Percentiles rank a stretch among this genome's conserved stretches.
Evolutionary conservation across 2,888 invertebrate species (phyloP).

Genomic region (Melanostoma scalare): DNA sequence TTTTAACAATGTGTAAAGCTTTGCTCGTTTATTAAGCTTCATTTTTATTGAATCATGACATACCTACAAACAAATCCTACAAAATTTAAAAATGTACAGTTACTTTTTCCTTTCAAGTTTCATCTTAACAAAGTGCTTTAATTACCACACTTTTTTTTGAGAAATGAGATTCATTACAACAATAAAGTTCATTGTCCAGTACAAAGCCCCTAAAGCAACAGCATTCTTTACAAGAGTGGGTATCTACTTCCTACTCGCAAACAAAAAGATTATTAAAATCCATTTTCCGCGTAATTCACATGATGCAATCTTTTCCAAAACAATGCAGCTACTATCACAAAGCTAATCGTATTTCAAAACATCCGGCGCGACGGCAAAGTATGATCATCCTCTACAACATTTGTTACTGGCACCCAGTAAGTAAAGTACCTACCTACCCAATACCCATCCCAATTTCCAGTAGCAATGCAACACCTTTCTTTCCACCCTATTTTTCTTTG

Average conservation of each 20-base stretch:
- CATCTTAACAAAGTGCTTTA: too few species aligned
- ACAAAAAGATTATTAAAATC: conserved; percentile 34
- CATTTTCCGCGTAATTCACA: conserved; percentile 42
- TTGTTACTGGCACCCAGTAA: background rate
- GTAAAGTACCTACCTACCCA: background rate
- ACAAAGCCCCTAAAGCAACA: background rate
- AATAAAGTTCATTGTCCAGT: conserved; percentile 25
- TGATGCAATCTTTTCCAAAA: conserved; percentile 45
- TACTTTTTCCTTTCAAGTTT: too few species aligned
- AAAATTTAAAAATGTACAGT: too few species aligned
- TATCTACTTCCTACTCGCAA: background rate
- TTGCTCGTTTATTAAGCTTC: too few species aligned
- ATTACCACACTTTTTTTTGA: too few species aligned
- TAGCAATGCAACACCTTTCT: conserved; percentile 41
- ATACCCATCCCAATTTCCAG: background rate
- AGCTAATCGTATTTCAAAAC: conserved; percentile 58
- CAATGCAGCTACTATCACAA: conserved; percentile 51
- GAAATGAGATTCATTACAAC: too few species aligned
- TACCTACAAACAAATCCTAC: too few species aligned
- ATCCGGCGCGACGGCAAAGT: conserved; percentile 34
- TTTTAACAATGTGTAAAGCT: too few species aligned
- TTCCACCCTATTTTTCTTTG: background rate
- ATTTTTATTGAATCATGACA: too few species aligned
- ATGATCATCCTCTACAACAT: conserved; percentile 39
- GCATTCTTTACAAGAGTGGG: conserved; percentile 8